Base-by-base conservation (phyloP, 2,888 invertebrate genomes). In the Mycalesis mineus region DNA sequence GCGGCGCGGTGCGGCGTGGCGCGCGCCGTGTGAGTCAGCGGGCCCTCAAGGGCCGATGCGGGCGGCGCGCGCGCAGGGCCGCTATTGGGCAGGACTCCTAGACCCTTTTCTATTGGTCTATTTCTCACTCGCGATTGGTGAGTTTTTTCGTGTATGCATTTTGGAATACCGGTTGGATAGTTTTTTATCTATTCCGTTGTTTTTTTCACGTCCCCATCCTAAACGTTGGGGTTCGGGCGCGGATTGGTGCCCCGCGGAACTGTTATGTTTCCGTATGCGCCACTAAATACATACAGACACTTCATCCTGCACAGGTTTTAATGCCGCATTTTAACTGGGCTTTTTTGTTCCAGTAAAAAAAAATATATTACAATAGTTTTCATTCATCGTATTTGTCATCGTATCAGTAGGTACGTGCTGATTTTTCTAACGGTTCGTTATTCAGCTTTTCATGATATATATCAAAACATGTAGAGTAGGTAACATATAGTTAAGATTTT, bases 71-170 rank as follows among this genome's bases (percentile, higher is more conserved):
- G 58, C 58, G 68, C 68, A 65, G 67, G 64, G 31, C 64, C 59
- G 53, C 49, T 14, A 69, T 70, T 68, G 70, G 69, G 61, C 55
- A 59, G 55, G 49, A 39, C 64, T 69, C 66, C 64, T 69, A 69
- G 70, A 68, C 61, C 61, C 57, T 49, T 41, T 55, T 59, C 65
- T 61, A 68, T 69, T 68, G 67, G 66, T 56, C 67, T 69, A 69
- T 65, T 62, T 58, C 60, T 37, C 29, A 15, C 49, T 45, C 53
- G 55, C 59, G 57, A 61, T 65, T 66, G 64, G 65, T 41, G 48
- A 37, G 48, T 53, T 55, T 45, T 22, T 50, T n/a, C 13, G 49
- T 45, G 44, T 44, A 39, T 61, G 58, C 60, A 55, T 52, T 60
- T 49, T 45, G 44, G 52, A 49, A 49, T 37, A 49, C 49, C 49